These are phyloP conservation scores for Galbula dea DNA, from an alignment of 2,113 vertebrate species.

Conservation along the genomic window DNA sequence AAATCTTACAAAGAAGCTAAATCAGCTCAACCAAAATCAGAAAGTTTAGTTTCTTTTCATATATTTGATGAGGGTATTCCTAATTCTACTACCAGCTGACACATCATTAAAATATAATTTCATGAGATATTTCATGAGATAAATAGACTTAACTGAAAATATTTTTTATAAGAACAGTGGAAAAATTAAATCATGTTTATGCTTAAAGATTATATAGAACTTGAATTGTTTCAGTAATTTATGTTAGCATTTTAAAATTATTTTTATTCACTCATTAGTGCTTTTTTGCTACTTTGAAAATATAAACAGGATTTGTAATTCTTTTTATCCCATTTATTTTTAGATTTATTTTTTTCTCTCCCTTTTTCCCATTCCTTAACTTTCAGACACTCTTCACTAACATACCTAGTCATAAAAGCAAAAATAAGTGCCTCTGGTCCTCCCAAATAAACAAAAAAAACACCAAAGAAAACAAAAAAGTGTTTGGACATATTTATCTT, in stretches of 20 bases:
- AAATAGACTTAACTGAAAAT: not conserved
- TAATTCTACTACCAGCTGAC: no score
- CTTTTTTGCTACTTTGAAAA: no score
- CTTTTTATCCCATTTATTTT: not conserved
- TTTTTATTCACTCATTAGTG: not conserved
- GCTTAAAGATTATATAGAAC: not conserved
- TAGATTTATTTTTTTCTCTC: not conserved
- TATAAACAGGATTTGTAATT: no score
- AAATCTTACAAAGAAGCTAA: not conserved
- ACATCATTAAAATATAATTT: not conserved
- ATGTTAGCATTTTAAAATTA: fast-evolving
- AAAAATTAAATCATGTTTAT: not conserved
- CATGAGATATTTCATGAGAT: not conserved
- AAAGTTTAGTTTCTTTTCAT: not conserved
- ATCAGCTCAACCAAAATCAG: not conserved
- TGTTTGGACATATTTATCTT: not conserved
- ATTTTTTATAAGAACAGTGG: not conserved
- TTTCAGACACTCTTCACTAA: not conserved
- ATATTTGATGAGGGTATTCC: no score
- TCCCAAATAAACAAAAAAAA: not conserved
- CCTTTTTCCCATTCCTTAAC: not conserved
- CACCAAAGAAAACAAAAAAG: not conserved
- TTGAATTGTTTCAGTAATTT: not conserved
- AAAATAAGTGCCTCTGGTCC: not conserved
- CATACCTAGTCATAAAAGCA: not conserved